These are phyloP conservation scores for Orthosia incerta DNA, from an alignment of 2,888 invertebrate species.

Conservation along the genomic window DNA sequence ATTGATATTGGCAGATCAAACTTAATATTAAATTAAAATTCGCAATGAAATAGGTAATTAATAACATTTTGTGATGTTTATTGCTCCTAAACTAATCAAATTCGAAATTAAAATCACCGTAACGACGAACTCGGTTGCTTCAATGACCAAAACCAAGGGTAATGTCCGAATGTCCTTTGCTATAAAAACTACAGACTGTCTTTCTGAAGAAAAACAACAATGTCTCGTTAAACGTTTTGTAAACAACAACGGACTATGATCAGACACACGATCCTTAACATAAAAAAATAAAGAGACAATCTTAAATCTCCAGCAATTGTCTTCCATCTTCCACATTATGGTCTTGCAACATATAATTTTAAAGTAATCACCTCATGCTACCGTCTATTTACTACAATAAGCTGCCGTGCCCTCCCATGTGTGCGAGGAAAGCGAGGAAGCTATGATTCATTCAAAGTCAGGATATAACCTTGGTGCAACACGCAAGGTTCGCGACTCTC, in stretches of 20 bases:
- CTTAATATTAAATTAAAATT: constrained; percentile 10
- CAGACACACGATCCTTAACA: constrained; percentile 10
- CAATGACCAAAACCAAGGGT: constrained; percentile 32
- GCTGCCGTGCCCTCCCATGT: constrained; percentile 44
- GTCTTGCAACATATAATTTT: constrained; percentile 27
- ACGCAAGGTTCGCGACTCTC: constrained; percentile 79
- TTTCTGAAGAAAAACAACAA: constrained; percentile 21
- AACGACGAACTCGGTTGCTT: not conserved
- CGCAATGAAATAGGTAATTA: not conserved
- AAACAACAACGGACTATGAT: constrained; percentile 23
- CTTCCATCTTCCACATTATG: constrained; percentile 13
- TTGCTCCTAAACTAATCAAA: constrained; percentile 23
- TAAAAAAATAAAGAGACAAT: not conserved
- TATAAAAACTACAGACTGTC: constrained; percentile 24
- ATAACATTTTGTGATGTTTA: constrained; percentile 3
- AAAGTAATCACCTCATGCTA: constrained; percentile 28
- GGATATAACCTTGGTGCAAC: constrained; percentile 82
- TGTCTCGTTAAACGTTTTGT: constrained; percentile 16
- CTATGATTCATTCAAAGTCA: constrained; percentile 77
- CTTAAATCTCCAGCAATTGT: constrained; percentile 45
- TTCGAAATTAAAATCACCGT: constrained; percentile 14
- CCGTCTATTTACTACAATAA: constrained; percentile 54
- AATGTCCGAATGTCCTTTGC: constrained; percentile 50
- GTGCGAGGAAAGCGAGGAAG: constrained; percentile 64
- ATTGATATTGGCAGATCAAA: constrained; percentile 13